phyloP scores from a whole-genome alignment of 2,888 invertebrate species.

The Yponomeuta sedellus region DNA sequence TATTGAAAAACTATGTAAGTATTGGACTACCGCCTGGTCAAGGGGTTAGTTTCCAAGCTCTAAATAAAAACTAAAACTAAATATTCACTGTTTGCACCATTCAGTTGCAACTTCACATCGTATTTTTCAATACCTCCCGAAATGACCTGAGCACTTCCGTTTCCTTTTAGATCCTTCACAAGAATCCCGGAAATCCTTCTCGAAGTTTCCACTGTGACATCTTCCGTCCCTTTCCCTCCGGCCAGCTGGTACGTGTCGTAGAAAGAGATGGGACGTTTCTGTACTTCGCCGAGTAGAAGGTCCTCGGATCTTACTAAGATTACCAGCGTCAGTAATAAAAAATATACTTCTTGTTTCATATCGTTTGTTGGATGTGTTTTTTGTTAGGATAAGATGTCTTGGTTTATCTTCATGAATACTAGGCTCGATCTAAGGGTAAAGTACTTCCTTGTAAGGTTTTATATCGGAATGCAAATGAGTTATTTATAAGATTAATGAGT shows the following conservation, averaged over 20 bases:
- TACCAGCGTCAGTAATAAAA: background rate
- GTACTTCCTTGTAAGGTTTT: background rate
- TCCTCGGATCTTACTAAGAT: slow-evolving; percentile 10
- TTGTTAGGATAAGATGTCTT: background rate
- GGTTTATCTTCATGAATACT: background rate
- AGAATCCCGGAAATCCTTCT: background rate
- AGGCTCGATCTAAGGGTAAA: background rate
- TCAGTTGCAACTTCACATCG: background rate
- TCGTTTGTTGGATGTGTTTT: background rate
- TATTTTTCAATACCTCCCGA: background rate
- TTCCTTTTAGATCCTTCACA: background rate
- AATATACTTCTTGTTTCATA: background rate
- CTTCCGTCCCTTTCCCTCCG: background rate
- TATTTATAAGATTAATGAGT: background rate
- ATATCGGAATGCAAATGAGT: background rate
- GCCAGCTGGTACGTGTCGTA: background rate
- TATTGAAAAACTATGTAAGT: too few relatives aligned
- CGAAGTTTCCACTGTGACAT: background rate
- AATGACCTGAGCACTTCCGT: background rate
- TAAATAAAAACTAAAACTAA: slow-evolving; percentile 7
- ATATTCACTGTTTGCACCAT: background rate
- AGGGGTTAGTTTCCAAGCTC: background rate
- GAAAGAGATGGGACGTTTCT: slow-evolving; percentile 6
- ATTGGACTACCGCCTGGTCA: too few relatives aligned
- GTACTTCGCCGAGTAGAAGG: background rate